Percentiles rank a stretch among this genome's conserved stretches.
Evolutionary conservation across 2,888 invertebrate species (phyloP).

Genomic region (Agapostemon virescens): DNA sequence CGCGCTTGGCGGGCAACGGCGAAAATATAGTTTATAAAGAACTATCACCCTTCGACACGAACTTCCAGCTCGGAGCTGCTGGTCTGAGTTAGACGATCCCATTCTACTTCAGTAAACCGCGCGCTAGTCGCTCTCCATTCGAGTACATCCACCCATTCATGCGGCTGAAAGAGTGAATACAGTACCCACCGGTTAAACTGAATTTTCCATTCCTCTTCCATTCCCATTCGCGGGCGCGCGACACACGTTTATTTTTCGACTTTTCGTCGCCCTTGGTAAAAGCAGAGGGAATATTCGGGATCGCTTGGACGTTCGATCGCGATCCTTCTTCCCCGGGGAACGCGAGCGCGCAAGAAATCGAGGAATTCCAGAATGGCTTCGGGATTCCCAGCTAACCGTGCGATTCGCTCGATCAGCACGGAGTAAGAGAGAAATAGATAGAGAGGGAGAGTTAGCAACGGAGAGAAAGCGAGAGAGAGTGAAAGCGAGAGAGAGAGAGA

Average conservation of each 20-base stretch:
- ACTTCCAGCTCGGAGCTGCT: slow-evolving; percentile 7
- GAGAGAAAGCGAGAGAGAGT: background rate
- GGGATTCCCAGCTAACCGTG: slow-evolving; percentile 36
- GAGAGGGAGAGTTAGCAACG: background rate
- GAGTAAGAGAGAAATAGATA: background rate
- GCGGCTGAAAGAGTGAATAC: slow-evolving; percentile 9
- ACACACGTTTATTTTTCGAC: slow-evolving; percentile 3
- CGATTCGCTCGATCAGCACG: slow-evolving; percentile 55
- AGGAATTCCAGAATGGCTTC: slow-evolving; percentile 12
- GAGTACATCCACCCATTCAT: slow-evolving; percentile 9
- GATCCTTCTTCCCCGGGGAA: background rate
- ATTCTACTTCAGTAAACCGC: slow-evolving; percentile 18
- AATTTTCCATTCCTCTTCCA: slow-evolving; percentile 16
- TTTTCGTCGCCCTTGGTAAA: background rate
- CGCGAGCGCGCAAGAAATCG: slow-evolving; percentile 35
- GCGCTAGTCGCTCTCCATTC: slow-evolving; percentile 15
- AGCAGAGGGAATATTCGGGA: background rate
- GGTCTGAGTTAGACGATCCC: slow-evolving; percentile 17
- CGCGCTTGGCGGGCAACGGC: background rate
- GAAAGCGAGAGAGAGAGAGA: background rate
- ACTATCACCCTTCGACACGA: background rate
- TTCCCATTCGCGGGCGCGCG: slow-evolving; percentile 7
- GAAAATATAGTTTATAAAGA: slow-evolving; percentile 4
- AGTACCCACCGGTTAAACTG: slow-evolving; percentile 9
- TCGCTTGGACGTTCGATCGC: background rate